phyloP scores from a whole-genome alignment of 1,140 invertebrate species.

The Eupeodes corollae region DNA sequence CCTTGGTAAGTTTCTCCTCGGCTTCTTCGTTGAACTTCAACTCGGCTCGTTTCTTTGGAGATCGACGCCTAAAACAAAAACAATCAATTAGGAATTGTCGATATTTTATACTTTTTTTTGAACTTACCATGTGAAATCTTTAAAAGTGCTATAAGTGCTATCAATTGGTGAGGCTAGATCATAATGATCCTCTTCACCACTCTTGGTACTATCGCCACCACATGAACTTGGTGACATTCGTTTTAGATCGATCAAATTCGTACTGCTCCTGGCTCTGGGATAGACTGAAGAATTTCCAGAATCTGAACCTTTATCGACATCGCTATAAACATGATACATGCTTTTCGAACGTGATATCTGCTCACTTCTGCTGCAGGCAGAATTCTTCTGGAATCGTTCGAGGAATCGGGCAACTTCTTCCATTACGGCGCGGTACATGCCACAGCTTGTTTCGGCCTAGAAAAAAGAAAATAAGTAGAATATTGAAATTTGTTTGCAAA shows the following conservation, averaged over 20 bases:
- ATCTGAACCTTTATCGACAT: neutral
- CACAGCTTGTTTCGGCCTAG: constrained; percentile 61
- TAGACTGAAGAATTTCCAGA: constrained; percentile 13
- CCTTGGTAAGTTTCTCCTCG: constrained; percentile 54
- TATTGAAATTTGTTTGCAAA: neutral
- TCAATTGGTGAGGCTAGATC: constrained; percentile 25
- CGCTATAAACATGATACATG: constrained; percentile 41
- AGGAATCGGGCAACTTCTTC: constrained; percentile 65
- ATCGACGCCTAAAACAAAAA: constrained; percentile 23
- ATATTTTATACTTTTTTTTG: neutral
- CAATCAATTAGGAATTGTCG: neutral
- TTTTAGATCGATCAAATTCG: constrained; percentile 21
- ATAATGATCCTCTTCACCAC: constrained; percentile 21
- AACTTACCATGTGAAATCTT: constrained; percentile 41
- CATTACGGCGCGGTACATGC: constrained; percentile 69
- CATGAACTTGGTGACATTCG: neutral
- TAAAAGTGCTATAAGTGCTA: constrained; percentile 37
- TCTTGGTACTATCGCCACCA: constrained; percentile 4
- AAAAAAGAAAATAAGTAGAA: constrained; percentile 13
- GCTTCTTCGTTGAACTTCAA: constrained; percentile 30
- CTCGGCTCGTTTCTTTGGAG: constrained; percentile 22
- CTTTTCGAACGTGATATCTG: constrained; percentile 39
- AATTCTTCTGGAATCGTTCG: constrained; percentile 52
- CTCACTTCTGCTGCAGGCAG: constrained; percentile 17
- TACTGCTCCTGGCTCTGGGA: constrained; percentile 36